Base-by-base conservation (phyloP, 53 echinoderm and acorn worm species). In the Arbacia lixula region DNA sequence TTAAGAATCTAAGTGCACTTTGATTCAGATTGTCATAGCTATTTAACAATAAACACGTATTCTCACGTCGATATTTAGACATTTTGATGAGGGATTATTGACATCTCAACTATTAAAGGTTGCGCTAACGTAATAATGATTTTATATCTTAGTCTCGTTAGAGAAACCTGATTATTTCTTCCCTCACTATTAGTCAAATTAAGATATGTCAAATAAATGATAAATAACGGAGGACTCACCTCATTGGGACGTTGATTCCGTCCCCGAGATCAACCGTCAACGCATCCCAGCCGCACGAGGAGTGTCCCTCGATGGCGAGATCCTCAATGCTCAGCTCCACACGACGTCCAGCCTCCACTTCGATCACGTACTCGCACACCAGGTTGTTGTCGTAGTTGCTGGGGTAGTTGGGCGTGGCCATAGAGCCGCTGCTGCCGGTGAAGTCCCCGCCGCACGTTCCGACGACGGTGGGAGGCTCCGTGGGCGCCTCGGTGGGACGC, bases 361-460 rank as follows among this genome's bases (percentile, higher is more conserved):
- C 77, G 41, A 77, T 77, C 28, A 37, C 30, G 77, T 77, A 77
- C 1, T 9, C 77, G 55, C 77, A 77, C 3, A 19, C 3, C 24
- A 77, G 21, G 29, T 58, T 27, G 77, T 77, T 39, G 14, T 56
- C 60, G 39, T 77, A 77, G 77, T 77, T 27, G 39, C 38, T 28
- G 10, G 77, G 77, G 27, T 53, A 76, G 55, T 86, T 86, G 5
- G 86, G 86, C 6, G 76, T 52, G 12, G 77, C 65, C 9, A 86
- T 37, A 3, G 20, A 28, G 1, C 86, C 86, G 2, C 37, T n/a
- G 39, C 5, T 22, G 21, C 40, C 77, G 19, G 20, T 5, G 41
- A 77, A 77, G 0, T 39, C 37, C 12, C 77, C 77, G 0, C 77
- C 77, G 28, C 77, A 77, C 4, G 77, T 40, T 4, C 77, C 77